Evolutionary conservation across 1,140 invertebrate species (phyloP).

Genomic region (Drosophila pectinifera): DNA sequence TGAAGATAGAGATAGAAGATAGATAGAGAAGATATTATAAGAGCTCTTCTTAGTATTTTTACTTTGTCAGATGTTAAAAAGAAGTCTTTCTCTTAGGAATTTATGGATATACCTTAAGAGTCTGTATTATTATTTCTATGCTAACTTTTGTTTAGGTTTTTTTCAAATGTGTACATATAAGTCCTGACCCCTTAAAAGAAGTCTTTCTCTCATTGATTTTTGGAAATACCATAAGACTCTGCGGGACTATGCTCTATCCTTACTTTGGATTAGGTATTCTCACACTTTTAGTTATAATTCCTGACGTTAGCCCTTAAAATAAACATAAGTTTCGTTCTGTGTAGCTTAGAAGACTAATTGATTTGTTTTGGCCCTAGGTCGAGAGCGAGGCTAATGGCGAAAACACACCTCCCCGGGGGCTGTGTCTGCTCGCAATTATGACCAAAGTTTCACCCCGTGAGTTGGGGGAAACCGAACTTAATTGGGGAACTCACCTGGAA

Average conservation of each 20-base stretch:
- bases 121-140: too few species aligned
- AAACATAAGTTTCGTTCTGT: too few species aligned
- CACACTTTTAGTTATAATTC: neutral
- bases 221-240: too few species aligned
- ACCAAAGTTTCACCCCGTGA: constrained; percentile 15
- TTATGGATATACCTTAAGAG: neutral
- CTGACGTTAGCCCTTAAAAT: too few species aligned
- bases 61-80: neutral
- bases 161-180: too few species aligned
- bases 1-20: too few species aligned
- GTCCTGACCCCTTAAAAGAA: too few species aligned
- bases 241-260: too few species aligned
- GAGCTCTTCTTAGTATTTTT: neutral
- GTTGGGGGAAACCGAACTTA: neutral
- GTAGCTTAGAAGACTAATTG: constrained; percentile 22
- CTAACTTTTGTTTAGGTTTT: neutral
- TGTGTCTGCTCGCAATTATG: constrained; percentile 30
- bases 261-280: too few species aligned
- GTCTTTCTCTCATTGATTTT: too few species aligned
- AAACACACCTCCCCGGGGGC: constrained; percentile 41
- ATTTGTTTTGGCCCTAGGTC: constrained; percentile 40
- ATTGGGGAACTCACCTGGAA: constrained; percentile 83
- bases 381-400: constrained; percentile 49
- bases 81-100: neutral
- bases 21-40: too few species aligned